Evolutionary conservation across 2,797 vertebrate species (phyloP), one percentile per base, ranked within the genome.

Genomic region (Anguilla obscura): DNA sequence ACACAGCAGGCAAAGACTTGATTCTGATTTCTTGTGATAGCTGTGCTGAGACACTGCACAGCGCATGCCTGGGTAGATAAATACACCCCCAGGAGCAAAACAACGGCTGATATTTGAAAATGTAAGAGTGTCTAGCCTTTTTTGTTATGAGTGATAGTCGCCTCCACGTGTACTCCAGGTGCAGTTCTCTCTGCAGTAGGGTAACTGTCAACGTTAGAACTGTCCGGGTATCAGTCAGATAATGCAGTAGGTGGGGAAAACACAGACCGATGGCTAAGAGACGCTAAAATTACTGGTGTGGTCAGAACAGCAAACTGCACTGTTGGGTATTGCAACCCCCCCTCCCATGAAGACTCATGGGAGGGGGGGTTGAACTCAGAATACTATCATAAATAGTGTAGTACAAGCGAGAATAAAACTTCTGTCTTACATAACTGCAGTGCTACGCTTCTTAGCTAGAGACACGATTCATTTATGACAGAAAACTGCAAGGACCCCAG

Each of bases 11-110:
- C n/a, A 14, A 48, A 48, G 79, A 21, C 50, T 82, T 82, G 79
- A 82, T 82, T 50, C 79, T 82, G 79, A 82, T 82, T 24, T n/a
- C 79, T 82, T 12, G 6, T 82, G 79, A 82, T 82, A 24, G 24
- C 40, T 50, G 21, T 50, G 45, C 7, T 24, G 79, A 82, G 79
- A 2, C 45, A 18, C 40, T 50, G 40, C 16, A n/a, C 79, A 82
- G 79, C 45, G 9, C 40, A 82, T 27, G 45, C 45, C 45, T 82
- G 40, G 79, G 45, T 82, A n/a, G 79, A 82, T 82, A 82, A 48
- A 50, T 9, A 82, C 40, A 24, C 6, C 40, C 8, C 6, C 21
- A n/a, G 45, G 79, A 48, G 8, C 6, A 50, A 82, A 27, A 82
- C 45, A 82, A 24, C 0, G 76, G 16, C 36, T 80, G 36, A 45